Base-by-base conservation (phyloP, 2,888 invertebrate species). In the Stegophylla sp. region DNA sequence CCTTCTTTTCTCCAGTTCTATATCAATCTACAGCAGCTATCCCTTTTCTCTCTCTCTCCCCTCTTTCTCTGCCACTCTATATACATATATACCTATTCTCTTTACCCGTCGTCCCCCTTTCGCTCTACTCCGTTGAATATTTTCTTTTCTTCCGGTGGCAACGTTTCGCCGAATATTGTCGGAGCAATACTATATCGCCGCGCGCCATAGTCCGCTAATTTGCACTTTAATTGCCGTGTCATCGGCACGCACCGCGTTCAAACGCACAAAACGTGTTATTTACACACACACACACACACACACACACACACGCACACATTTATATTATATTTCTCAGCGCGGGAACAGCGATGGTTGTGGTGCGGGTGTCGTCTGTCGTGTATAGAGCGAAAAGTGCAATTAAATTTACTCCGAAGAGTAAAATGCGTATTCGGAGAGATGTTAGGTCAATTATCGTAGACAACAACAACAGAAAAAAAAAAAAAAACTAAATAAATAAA, bases 191-290 rank as follows among this genome's bases (percentile, higher is more conserved):
- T 34, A 45, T 17, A 26, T 9, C 69, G 69, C 17, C 26, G 23
- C 48, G 34, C 0, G 34, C 5, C 7, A 20, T 41, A 48, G 13
- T 56, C 34, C 15, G 67, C 45, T 61, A 79, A 79, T 79, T 79
- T 79, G 20, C 77, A 79, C 77, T 69, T 69, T 69, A 79, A 79
- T 79, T 79, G 77, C 59, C 59, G 77, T 79, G 77, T 79, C 77
- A 79, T 69, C 48, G 48, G 61, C 77, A 79, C 77, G 41, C 75
- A 79, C 48, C 23, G 28, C 1, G 53, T 53, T n/a, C 72, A 20
- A 20, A 15, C 13, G 7, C 28, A 34, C 48, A 48, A 28, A 66
- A 26, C 56, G 2, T 41, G 7, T 43, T 12, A 12, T 17, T 10
- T 56, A 17, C 43, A 12, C n/a, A n/a, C 20, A 15, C n/a, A n/a